Conservation (phyloP, 2,797 vertebrate species). For the Cyprinella venusta region DNA sequence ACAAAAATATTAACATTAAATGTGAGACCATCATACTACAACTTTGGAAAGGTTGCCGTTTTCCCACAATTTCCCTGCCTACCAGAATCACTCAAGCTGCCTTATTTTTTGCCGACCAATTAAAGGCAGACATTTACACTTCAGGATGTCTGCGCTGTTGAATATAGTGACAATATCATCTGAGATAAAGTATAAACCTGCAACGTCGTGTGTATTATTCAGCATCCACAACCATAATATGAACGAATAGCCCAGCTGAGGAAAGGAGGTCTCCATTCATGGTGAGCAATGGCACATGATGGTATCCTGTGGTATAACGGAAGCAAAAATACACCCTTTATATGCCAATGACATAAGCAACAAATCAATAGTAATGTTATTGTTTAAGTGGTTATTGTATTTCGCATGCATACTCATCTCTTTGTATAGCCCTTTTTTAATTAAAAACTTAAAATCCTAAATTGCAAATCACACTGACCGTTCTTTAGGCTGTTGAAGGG, state of each 20-base stretch:
- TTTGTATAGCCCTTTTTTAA: not conserved
- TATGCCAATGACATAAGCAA: not conserved
- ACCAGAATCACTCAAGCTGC: constrained; percentile 9
- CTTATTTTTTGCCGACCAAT: not conserved
- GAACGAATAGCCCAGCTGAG: constrained; percentile 90
- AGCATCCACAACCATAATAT: constrained; percentile 77
- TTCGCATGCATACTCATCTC: not conserved
- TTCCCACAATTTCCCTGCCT: not conserved
- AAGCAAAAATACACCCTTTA: not conserved
- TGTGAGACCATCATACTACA: not conserved
- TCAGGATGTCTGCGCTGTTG: not conserved
- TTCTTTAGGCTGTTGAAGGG: constrained; percentile 89
- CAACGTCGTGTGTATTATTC: constrained; percentile 59
- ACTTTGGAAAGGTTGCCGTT: not conserved
- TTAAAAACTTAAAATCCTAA: too few species aligned
- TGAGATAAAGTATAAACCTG: not conserved
- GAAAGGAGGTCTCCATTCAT: constrained; percentile 84
- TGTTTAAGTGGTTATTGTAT: not conserved
- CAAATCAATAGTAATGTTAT: not conserved
- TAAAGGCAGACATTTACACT: not conserved
- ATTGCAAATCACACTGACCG: constrained; percentile 76
- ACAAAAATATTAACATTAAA: not conserved
- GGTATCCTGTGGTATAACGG: constrained; percentile 83
- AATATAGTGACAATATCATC: not conserved
- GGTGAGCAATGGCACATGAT: constrained; percentile 89